These are phyloP conservation scores for Centroberyx gerrardi DNA, from an alignment of 2,797 vertebrate genomes.

Conservation along the genomic window DNA sequence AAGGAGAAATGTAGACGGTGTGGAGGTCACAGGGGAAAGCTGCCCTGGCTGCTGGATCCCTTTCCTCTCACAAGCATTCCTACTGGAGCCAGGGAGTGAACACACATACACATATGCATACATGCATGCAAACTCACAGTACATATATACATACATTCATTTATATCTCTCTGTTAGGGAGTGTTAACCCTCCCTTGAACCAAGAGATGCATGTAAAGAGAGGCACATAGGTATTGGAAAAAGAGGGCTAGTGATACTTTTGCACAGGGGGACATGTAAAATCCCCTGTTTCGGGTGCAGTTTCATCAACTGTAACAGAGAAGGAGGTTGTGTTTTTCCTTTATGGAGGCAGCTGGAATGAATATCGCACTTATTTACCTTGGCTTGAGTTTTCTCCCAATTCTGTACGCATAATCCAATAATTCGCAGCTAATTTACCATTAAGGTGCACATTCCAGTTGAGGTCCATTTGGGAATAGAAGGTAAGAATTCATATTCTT, in stretches of 20 bases:
- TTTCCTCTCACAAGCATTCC: constrained; percentile 30
- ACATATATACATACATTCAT: background rate
- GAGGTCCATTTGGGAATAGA: background rate
- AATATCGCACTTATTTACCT: constrained; percentile 43
- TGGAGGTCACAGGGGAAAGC: constrained; percentile 9
- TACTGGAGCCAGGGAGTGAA: constrained; percentile 11
- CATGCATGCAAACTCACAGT: constrained; percentile 14
- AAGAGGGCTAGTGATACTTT: background rate
- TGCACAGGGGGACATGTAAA: background rate
- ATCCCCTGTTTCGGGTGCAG: background rate
- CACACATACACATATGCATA: constrained; percentile 21
- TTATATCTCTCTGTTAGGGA: background rate
- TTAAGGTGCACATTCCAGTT: background rate
- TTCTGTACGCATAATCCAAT: background rate
- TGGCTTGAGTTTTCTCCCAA: constrained; percentile 9
- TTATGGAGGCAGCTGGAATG: constrained; percentile 10
- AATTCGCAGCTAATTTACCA: background rate
- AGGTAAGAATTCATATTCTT: too few species aligned
- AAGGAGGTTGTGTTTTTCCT: background rate
- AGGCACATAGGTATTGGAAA: background rate
- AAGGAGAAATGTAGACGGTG: background rate
- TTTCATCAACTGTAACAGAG: background rate
- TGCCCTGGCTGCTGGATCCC: constrained; percentile 4
- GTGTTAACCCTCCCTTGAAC: background rate
- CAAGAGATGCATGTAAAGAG: background rate